Conservation (phyloP, 2,113 vertebrate species). For the Oryzias celebensis region DNA sequence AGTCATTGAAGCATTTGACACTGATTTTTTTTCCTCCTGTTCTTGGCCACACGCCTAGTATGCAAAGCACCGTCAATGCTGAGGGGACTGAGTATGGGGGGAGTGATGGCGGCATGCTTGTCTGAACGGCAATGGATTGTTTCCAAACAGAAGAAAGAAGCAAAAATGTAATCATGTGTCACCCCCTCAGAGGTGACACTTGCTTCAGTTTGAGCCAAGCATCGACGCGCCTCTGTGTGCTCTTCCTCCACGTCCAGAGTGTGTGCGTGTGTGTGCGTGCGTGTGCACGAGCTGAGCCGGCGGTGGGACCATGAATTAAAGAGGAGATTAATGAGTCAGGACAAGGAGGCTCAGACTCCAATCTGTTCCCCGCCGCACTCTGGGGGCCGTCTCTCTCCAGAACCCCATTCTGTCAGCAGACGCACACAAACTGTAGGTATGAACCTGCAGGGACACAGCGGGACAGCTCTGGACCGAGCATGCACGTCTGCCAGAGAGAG, state of each 20-base stretch:
- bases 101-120: not conserved
- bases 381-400: slow-evolving; percentile 48
- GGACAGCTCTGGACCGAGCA: slow-evolving; percentile 25
- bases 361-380: slow-evolving; percentile 70
- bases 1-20: not conserved
- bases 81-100: not conserved
- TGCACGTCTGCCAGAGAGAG: slow-evolving; percentile 21
- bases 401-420: slow-evolving; percentile 69
- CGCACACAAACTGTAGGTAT: not conserved
- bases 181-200: slow-evolving; percentile 19
- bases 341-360: slow-evolving; percentile 72
- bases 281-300: slow-evolving; percentile 36
- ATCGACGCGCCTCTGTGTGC: not conserved
- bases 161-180: slow-evolving; percentile 50
- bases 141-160: slow-evolving; percentile 21
- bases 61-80: slow-evolving; percentile 4
- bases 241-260: slow-evolving; percentile 13
- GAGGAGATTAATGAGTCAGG: slow-evolving; percentile 78
- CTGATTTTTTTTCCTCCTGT: not conserved
- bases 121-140: slow-evolving; percentile 23
- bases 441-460: slow-evolving; percentile 5
- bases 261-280: slow-evolving; percentile 8
- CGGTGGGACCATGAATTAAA: slow-evolving; percentile 73
- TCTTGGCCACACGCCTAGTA: slow-evolving; percentile 1
- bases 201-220: slow-evolving; percentile 26